Evolutionary conservation across 2,888 invertebrate species (phyloP), one percentile per base, ranked within the genome.

Genomic region (Ctena decussata): DNA sequence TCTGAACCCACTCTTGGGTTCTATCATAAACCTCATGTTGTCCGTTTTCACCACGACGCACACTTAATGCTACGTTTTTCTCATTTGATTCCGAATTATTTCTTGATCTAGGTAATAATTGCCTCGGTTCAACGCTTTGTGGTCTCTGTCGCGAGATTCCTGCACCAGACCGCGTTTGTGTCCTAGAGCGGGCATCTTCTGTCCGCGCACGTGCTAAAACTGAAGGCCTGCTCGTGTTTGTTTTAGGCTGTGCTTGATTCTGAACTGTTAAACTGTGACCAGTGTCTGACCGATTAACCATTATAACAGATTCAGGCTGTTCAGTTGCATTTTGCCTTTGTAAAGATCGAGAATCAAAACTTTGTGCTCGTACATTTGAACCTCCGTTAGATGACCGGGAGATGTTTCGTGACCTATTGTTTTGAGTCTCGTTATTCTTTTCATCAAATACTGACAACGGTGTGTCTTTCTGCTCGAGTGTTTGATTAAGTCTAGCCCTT

Each of bases 1-100:
- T 91, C 84, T 91, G 92, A 1, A 94, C 94, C 94, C 94, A 94
- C 15, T 93, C 93, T 72, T 93, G 91, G 1, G 93, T 92, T 75
- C 94, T 84, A 57, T 92, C 91, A 77, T 87, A 86, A 8, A 91
- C 87, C 30, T 74, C 80, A 65, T 91, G 91, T 0, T 77, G 37
- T 30, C 90, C 91, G 35, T 85, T 70, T n/a, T 74, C 85, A 39
- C 78, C 84, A 30, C 87, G 81, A 18, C 77, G 81, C 18, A 90
- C 87, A 32, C 77, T 79, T 30, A 88, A 37, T 0, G 84, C 89
- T 41, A 84, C 85, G 18, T 32, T 65, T 65, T 65, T 32, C 15
- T 88, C 88, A 11, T 83, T 75, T 12, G 76, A 27, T 27, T 83
- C 77, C 21, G 70, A 21, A 12, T 60, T 27, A 60, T 70, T 71